Evolutionary conservation across 2,113 vertebrate genomes (phyloP), one percentile per base, ranked within the genome.

Genomic region (Mastomys coucha): DNA sequence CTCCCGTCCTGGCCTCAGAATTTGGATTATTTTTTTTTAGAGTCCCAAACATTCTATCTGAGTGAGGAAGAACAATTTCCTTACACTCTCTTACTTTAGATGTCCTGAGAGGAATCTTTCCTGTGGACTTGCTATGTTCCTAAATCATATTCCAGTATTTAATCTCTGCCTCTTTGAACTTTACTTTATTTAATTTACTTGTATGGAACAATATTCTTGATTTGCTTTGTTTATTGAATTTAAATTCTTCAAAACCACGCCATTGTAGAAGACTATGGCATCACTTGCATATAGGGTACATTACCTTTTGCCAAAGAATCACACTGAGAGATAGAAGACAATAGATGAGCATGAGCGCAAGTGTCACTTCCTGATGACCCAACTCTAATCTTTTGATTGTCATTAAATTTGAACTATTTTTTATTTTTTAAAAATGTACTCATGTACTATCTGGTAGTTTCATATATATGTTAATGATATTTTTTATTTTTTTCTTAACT

Each of bases 91-190:
- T 93, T 91, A 9, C 42, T 26, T 19, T 72, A 91, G 93, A 42
- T 13, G 73, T 42, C 9, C 67, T 75, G 42, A 91, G 36, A 77
- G 69, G 33, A 56, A 8, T 65, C 51, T 14, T 17, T 69, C 9
- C 69, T 78, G 49, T 11, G 75, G 86, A 53, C 36, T 81, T 89
- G 89, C 2, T 12, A 84, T 42, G 75, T 80, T 90, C 72, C 67
- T 6, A 56, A 76, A 58, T 67, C 19, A 1, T 51, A 82, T 45
- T 75, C 12, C 60, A 73, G 1, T n/a, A 73, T 51, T 78, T 22
- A 67, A 73, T 45, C 93, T 80, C n/a, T 93, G 28, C 63, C 45
- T 12, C 77, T 95, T 70, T 60, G 36, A 96, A 70, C 80, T 92
- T 80, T 65, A 87, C 36, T 76, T 90, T 88, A 85, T 8, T 69